phyloP scores from a whole-genome alignment of 2,113 vertebrate genomes.

The Coptodon rendalli region DNA sequence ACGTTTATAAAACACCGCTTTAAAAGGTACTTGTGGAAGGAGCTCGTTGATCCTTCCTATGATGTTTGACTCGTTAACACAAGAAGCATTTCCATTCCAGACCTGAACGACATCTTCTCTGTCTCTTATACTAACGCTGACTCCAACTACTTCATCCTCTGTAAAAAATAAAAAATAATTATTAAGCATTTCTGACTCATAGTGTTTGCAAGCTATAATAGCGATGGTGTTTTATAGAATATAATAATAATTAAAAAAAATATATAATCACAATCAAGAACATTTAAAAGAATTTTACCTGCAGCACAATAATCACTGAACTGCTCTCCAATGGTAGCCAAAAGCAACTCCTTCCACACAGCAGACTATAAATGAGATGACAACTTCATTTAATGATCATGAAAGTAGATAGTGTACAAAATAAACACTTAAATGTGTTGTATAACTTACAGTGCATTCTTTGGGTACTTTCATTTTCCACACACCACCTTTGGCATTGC shows the following conservation, averaged over 20 bases:
- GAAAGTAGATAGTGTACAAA: not conserved
- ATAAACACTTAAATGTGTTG: not conserved
- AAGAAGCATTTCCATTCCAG: conserved; percentile 91
- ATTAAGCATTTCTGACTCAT: not conserved
- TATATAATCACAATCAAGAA: not conserved
- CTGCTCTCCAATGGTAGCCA: conserved; percentile 93
- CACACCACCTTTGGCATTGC: conserved; percentile 90
- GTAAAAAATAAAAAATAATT: not conserved
- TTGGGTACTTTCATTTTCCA: conserved; percentile 98
- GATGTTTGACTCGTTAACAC: conserved; percentile 83
- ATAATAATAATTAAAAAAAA: not conserved
- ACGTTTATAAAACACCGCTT: conserved; percentile 96
- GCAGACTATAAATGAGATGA: conserved; percentile 68
- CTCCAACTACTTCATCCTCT: conserved; percentile 94
- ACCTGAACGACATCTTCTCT: conserved; percentile 91
- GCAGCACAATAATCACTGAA: conserved; percentile 85
- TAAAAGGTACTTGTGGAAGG: conserved; percentile 86
- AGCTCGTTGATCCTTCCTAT: conserved; percentile 87
- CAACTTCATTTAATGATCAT: not conserved
- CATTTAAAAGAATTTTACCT: conserved; percentile 68
- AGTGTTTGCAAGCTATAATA: not conserved
- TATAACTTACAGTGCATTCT: conserved; percentile 82
- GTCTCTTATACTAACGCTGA: conserved; percentile 90
- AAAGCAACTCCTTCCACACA: conserved; percentile 94
- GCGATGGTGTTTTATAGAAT: not conserved